Percentiles rank a stretch among this genome's conserved stretches.
phyloP scores from a whole-genome alignment of 2,113 vertebrate genomes.

The Hyperopisus bebe region DNA sequence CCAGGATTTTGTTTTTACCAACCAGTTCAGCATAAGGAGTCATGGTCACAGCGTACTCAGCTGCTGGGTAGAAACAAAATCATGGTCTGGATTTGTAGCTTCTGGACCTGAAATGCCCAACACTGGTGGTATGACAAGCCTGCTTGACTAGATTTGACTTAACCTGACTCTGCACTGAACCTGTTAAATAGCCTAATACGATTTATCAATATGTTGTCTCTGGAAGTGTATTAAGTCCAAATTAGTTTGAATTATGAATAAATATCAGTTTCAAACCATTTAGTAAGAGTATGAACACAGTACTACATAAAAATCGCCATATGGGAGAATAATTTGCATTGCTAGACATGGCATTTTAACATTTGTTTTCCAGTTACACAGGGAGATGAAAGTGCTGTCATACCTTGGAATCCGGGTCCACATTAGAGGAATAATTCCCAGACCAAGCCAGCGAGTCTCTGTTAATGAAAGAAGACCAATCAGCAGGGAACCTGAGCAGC shows the following conservation, averaged over 20 bases:
- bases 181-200: neutral
- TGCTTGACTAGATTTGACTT: neutral
- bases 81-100: no score
- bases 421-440: slow-evolving; percentile 59
- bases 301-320: neutral
- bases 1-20: no score
- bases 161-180: neutral
- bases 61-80: no score
- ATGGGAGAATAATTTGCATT: neutral
- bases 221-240: neutral
- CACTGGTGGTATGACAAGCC: no score
- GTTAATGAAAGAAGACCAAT: slow-evolving; percentile 29
- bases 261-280: neutral
- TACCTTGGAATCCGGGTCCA: slow-evolving; percentile 80
- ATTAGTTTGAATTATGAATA: neutral
- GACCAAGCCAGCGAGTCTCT: slow-evolving; percentile 67
- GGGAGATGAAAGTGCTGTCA: neutral
- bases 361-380: neutral
- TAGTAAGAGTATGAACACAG: neutral
- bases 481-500: neutral
- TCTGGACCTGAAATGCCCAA: no score
- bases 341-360: neutral
- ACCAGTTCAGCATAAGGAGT: no score
- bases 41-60: no score
- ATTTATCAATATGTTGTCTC: neutral